Evolutionary conservation across 2,113 vertebrate genomes (phyloP), one percentile per base, ranked within the genome.

Genomic region (Microcebus murinus): DNA sequence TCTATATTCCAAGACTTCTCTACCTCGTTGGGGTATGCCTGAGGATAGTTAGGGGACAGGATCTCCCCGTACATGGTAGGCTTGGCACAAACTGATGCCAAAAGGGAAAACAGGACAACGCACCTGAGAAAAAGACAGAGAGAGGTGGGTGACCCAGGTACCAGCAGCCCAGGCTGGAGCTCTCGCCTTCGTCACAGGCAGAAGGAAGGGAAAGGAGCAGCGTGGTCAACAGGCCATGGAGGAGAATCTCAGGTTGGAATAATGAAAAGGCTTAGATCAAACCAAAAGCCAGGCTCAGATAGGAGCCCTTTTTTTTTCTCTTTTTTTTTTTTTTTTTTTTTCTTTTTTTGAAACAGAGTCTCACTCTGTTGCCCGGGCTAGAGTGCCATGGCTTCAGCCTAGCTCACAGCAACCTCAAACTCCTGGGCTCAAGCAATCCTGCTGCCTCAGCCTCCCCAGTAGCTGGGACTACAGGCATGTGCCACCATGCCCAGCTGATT

Each of bases 31-130:
- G 98, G 98, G 94, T 99, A 99, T 0, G 98, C 98, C 85, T 96
- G 98, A 80, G 99, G 99, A 91, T 99, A 99, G 80, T 98, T 99
- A 29, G 99, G 99, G 90, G 99, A 99, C 84, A 99, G 97, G 97
- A 99, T 98, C 99, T 99, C 99, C 73, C 99, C 99, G 31, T 99
- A 98, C 98, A 99, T 98, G 55, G 97, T 34, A 0, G 97, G 96
- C 0, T 97, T 96, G 23, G 97, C 97, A 84, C 70, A 83, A 79
- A 88, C 42, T 92, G 96, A 97, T 17, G 71, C 20, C 67, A 98
- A 94, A 63, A 98, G 68, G 45, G 91, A 97, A 94, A 98, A 97
- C 42, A 98, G 17, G 71, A 98, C 34, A n/a, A 98, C 5, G 73
- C 86, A 97, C 98, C 98, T 99, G 90, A 61, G 91, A 84, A 73